Conservation (phyloP, 2,797 vertebrate genomes). For the Halcyon leucocephala region DNA sequence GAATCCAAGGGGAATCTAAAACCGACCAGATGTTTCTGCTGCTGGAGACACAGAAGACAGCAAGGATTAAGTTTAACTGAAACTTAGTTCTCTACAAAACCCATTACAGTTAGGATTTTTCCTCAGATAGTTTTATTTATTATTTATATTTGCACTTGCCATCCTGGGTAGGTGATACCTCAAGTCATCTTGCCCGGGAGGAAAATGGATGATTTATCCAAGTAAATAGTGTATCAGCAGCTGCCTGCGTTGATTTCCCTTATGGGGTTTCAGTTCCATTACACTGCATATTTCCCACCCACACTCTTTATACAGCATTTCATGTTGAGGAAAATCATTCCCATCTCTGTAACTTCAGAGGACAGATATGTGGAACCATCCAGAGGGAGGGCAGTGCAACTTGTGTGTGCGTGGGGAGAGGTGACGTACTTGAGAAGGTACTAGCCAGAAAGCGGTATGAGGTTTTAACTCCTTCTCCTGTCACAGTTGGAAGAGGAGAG, state of each 20-base stretch:
- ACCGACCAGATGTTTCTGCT: conserved; percentile 86
- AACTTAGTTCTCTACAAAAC: conserved; percentile 72
- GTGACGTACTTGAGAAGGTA: not conserved
- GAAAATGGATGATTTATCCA: conserved; percentile 74
- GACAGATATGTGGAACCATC: conserved; percentile 34
- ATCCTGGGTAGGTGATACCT: conserved; percentile 68
- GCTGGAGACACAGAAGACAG: conserved; percentile 77
- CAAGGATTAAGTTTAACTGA: conserved; percentile 81
- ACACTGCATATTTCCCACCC: conserved; percentile 47
- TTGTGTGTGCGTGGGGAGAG: not conserved
- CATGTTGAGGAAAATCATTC: conserved; percentile 55
- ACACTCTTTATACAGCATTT: conserved; percentile 58
- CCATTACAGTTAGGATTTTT: conserved; percentile 68
- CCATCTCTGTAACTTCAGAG: conserved; percentile 52
- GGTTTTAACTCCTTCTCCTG: conserved; percentile 39
- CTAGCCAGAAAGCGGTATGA: not conserved
- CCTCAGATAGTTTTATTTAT: conserved; percentile 68
- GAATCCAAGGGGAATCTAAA: conserved; percentile 87
- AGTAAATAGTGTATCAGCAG: conserved; percentile 68
- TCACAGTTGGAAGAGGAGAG: not conserved
- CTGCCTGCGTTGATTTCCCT: conserved; percentile 63
- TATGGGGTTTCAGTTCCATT: conserved; percentile 68
- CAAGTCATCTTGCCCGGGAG: conserved; percentile 62
- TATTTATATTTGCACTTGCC: conserved; percentile 77
- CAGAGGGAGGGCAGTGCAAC: conserved; percentile 25